A percentile compares a stretch with the other conserved stretches of the same genome.
Conservation (phyloP, 2,113 vertebrate genomes). For the Puffinus mauretanicus region DNA sequence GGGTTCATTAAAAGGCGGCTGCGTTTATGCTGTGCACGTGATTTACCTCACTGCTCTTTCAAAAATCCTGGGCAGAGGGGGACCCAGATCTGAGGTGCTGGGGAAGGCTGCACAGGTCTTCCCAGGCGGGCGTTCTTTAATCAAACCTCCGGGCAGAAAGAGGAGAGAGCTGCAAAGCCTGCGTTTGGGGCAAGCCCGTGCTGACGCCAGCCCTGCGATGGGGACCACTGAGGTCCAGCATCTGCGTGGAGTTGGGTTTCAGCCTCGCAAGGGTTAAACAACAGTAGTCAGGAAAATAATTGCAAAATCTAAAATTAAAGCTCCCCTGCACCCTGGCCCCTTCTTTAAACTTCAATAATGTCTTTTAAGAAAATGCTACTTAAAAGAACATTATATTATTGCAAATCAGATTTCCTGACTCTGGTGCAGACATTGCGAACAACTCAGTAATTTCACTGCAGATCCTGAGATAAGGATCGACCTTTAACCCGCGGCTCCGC, state of each 20-base stretch:
- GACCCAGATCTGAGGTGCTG: neutral
- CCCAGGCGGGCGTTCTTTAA: neutral
- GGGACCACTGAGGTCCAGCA: neutral
- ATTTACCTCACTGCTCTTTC: neutral
- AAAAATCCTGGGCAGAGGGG: neutral
- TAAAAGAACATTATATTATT: conserved; percentile 70
- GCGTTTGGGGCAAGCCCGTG: neutral
- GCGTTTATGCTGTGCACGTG: neutral
- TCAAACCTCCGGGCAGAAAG: neutral
- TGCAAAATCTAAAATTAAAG: conserved; percentile 64
- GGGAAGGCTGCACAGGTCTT: neutral
- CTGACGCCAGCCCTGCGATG: neutral
- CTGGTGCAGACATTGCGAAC: conserved; percentile 55
- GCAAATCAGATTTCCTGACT: conserved; percentile 73
- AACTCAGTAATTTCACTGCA: conserved; percentile 42
- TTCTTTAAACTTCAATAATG: conserved; percentile 64
- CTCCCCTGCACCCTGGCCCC: conserved; percentile 49
- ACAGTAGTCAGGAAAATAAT: conserved; percentile 67
- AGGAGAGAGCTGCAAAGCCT: neutral
- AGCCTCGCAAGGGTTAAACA: conserved; percentile 69
- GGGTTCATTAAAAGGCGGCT: neutral
- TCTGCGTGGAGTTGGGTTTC: conserved; percentile 28
- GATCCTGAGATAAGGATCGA: conserved; percentile 56
- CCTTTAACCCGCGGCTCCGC: conserved; percentile 32
- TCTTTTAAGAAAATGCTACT: conserved; percentile 68